Base-by-base conservation (phyloP, 1,140 invertebrate species). In the Neodiprion virginianus region DNA sequence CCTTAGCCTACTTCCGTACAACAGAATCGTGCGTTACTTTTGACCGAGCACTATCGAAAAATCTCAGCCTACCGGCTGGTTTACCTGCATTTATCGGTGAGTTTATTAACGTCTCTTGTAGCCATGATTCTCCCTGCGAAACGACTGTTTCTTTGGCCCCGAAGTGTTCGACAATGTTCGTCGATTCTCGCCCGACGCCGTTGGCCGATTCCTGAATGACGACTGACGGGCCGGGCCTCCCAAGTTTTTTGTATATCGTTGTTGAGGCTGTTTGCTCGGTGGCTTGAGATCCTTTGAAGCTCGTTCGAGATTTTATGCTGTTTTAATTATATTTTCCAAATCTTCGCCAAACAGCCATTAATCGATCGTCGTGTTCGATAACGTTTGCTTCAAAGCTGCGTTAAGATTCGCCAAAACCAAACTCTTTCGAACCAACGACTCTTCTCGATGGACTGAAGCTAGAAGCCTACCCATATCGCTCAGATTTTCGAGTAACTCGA, bases 321-420 rank as follows among this genome's bases (percentile, higher is more conserved):
- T 72, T 65, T 66, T 72, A 17, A 72, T 67, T 67, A 8, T 72
- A 7, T 72, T 21, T 8, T 67, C 72, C 12, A 72, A 72, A 67
- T 72, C 72, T 7, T 14, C 72, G 61, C 72, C 61, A 14, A 72
- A 72, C 4, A 72, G 61, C 72, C 72, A 72, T 47, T 72, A 61
- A 65, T 67, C 61, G 14, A 72, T 21, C 9, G 72, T 17, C 7
- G 61, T 72, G 53, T 72, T 72, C 5, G 72, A 47, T 5, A 72
- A n/a, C 50, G 72, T 67, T 21, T 14, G n/a, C 14, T 72, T 72
- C 49, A 72, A 67, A 12, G 40, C 67, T 67, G 72, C n/a, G n/a
- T 72, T 72, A 17, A 72, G 23, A 47, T 72, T 72, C 11, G 72
- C 72, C 8, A 67, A 48, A 72, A 72, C 50, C 23, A 72, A 47